Evolutionary conservation across 1,140 invertebrate genomes (phyloP), one percentile per base, ranked within the genome.

Genomic region (Diploscapter pachys): DNA sequence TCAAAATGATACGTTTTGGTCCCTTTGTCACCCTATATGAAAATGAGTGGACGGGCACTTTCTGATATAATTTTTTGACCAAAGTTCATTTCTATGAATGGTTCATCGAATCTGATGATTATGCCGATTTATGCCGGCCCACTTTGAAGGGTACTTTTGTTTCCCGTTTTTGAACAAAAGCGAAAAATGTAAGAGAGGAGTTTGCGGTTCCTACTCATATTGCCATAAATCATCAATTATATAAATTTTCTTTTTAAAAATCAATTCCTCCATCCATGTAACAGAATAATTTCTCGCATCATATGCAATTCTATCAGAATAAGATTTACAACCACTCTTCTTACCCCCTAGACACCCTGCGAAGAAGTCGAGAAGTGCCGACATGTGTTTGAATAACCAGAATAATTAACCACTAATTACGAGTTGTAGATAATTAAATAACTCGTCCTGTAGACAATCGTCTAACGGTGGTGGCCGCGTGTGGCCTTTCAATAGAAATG

Each of bases 301-400:
- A 48, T 31, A n/a, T 48, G 31, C 54, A 31, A 67, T 67, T 67
- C 9, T 55, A 67, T 52, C 13, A 55, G 50, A n/a, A 54, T 31
- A 65, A 63, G 54, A 4, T 31, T 2, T 6, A 93, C 92, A 73
- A 13, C 64, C 62, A 9, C 11, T 9, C 63, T 48, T 84, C 86
- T 88, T 89, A 92, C 92, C 92, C 89, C 92, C 92, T 72, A 93
- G 82, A 83, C 91, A 93, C 81, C 92, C 92, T 80, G 92, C 92
- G 72, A 91, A 83, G 83, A 93, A 93, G 86, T 93, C 92, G 79
- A 92, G 13, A 13, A 62, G n/a, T 55, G 74, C 54, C 54, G 63
- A 66, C 73, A 74, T 74, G 31, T 31, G 31, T 31, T 31, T 1
- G 31, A 31, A 31, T 31, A 31, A 31, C 31, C 31, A 31, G 31